Evolutionary conservation across 2,888 invertebrate genomes (phyloP).

Genomic region (Coelogynopora nodosa): DNA sequence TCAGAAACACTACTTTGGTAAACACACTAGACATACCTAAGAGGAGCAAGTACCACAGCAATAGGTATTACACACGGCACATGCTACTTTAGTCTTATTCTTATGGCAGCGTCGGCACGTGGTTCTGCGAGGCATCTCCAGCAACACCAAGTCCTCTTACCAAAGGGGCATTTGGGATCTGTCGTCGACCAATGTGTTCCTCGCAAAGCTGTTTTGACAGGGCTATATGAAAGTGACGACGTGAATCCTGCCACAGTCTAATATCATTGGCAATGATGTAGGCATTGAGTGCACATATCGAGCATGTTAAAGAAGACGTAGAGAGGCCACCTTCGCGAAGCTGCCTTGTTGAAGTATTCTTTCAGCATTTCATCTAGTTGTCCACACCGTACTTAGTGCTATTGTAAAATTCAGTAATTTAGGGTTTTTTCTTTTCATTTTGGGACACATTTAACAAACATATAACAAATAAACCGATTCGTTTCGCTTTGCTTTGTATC

Average conservation of each 20-base stretch:
- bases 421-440: background rate
- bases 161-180: background rate
- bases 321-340: background rate
- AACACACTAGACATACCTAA: too few species aligned
- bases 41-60: background rate
- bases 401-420: background rate
- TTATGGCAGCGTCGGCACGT: background rate
- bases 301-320: background rate
- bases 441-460: background rate
- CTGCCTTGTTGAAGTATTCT: background rate
- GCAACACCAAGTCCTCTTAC: background rate
- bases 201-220: background rate
- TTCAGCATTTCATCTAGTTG: background rate
- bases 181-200: background rate
- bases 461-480: background rate
- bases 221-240: background rate
- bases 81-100: background rate
- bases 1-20: too few species aligned
- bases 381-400: background rate
- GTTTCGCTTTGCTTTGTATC: background rate
- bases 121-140: background rate
- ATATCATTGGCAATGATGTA: background rate
- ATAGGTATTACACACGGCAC: background rate
- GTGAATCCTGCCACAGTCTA: background rate
- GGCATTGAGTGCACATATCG: background rate